phyloP scores from a whole-genome alignment of 2,888 invertebrate species.

The Portevinia maculata region DNA sequence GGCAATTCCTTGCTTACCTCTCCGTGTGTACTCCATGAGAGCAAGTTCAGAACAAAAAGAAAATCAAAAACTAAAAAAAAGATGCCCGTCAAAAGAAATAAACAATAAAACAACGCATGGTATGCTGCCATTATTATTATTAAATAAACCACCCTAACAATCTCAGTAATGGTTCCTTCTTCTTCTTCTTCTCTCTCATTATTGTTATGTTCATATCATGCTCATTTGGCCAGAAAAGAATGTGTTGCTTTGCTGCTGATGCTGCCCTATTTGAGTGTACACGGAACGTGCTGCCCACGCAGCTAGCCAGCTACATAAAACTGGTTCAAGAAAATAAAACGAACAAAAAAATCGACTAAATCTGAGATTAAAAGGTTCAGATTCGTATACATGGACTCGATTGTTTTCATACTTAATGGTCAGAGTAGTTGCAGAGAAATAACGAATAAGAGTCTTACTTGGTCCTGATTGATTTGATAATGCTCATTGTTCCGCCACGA shows the following conservation, averaged over 20 bases:
- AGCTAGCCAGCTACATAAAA: slow-evolving; percentile 28
- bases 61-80: slow-evolving; percentile 23
- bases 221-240: slow-evolving; percentile 42
- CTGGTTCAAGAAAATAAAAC: slow-evolving; percentile 29
- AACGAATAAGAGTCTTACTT: slow-evolving; percentile 62
- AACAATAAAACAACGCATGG: slow-evolving; percentile 55
- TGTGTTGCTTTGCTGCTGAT: slow-evolving; percentile 34
- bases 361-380: slow-evolving; percentile 65
- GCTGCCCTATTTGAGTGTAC: slow-evolving; percentile 30
- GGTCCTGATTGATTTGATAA: slow-evolving; percentile 71
- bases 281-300: slow-evolving; percentile 62
- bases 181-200: slow-evolving; percentile 37
- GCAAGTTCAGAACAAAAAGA: slow-evolving; percentile 18
- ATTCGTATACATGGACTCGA: slow-evolving; percentile 55
- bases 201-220: slow-evolving; percentile 71
- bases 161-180: slow-evolving; percentile 55
- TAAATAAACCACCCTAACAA: slow-evolving; percentile 72
- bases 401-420: slow-evolving; percentile 60
- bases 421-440: slow-evolving; percentile 28
- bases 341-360: slow-evolving; percentile 28
- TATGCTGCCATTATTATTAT: slow-evolving; percentile 62
- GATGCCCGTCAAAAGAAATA: slow-evolving; percentile 51
- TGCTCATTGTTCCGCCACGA: slow-evolving; percentile 64
- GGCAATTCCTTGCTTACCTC: slow-evolving; percentile 38
- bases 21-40: slow-evolving; percentile 10